Conservation (phyloP, 2,888 invertebrate species). For the Tryphoninae sp. region DNA sequence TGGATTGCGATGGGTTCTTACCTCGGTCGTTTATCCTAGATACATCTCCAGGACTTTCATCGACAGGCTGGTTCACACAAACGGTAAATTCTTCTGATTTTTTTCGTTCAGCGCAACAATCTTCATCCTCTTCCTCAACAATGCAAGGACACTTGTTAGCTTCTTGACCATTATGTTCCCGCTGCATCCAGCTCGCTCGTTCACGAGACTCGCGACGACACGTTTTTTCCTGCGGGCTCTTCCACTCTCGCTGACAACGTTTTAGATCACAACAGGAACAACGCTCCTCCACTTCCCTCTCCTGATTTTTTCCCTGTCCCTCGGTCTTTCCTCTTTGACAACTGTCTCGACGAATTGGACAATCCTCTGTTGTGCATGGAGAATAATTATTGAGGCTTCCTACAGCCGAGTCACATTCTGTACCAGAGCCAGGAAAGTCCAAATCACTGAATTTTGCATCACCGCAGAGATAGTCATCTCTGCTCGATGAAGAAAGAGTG, state of each 20-base stretch:
- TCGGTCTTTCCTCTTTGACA: neutral
- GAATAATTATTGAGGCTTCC: conserved; percentile 18
- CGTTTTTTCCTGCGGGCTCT: neutral
- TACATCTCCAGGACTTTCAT: neutral
- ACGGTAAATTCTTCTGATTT: conserved; percentile 36
- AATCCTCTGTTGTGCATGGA: neutral
- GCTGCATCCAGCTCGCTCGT: neutral
- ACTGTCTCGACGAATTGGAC: neutral
- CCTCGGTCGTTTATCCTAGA: neutral
- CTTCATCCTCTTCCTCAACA: conserved; percentile 65
- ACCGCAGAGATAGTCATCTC: neutral
- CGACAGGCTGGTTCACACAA: neutral
- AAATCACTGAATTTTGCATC: conserved; percentile 29
- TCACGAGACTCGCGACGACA: conserved; percentile 8
- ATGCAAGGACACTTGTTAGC: conserved; percentile 61
- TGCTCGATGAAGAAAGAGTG: conserved; percentile 30
- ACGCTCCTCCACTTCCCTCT: conserved; percentile 9
- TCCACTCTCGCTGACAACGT: conserved; percentile 16
- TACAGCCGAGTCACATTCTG: conserved; percentile 7
- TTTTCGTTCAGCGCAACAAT: conserved; percentile 28
- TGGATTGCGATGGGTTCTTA: neutral
- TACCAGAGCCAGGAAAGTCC: conserved; percentile 17
- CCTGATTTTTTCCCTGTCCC: neutral
- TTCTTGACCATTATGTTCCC: neutral
- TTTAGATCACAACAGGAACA: conserved; percentile 37